Evolutionary conservation across 2,888 invertebrate genomes (phyloP).

Genomic region (Mesorhabditis sp.): DNA sequence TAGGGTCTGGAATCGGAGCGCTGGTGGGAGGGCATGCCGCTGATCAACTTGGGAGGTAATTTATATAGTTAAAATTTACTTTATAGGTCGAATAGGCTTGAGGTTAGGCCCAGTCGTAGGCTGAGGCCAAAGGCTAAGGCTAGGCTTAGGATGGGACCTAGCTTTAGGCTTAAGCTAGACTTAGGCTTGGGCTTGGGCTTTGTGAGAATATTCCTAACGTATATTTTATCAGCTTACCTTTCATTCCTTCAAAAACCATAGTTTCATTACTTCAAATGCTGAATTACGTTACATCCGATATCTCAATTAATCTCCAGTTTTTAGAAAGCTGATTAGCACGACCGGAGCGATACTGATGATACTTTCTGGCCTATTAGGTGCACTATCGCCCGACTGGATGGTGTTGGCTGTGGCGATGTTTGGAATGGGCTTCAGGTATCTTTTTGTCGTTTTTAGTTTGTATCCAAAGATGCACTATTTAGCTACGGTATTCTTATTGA

Average conservation of each 20-base stretch:
- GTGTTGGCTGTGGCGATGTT: slow-evolving; percentile 27
- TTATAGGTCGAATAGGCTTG: too few species aligned
- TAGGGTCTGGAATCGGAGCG: slow-evolving; percentile 33
- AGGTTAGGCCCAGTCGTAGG: too few species aligned
- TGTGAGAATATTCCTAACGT: too few species aligned
- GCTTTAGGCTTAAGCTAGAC: too few species aligned
- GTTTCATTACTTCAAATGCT: too few species aligned
- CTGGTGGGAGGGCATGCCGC: slow-evolving; percentile 33
- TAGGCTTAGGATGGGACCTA: too few species aligned
- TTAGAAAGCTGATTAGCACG: slow-evolving; percentile 30
- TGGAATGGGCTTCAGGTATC: slow-evolving; percentile 33
- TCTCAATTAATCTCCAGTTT: neutral
- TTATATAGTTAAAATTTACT: neutral
- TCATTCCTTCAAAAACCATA: too few species aligned
- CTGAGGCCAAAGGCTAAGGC: too few species aligned
- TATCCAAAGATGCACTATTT: too few species aligned
- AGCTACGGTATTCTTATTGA: slow-evolving; percentile 10
- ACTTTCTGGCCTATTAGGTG: slow-evolving; percentile 25
- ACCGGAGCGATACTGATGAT: slow-evolving; percentile 25
- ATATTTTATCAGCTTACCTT: too few species aligned
- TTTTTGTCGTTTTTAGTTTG: slow-evolving; percentile 16
- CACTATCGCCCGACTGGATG: slow-evolving; percentile 10
- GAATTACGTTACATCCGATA: too few species aligned
- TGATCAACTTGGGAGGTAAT: slow-evolving; percentile 26
- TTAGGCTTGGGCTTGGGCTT: too few species aligned